Evolutionary conservation across 2,113 vertebrate species (phyloP).

Genomic region (Cygnus atratus): DNA sequence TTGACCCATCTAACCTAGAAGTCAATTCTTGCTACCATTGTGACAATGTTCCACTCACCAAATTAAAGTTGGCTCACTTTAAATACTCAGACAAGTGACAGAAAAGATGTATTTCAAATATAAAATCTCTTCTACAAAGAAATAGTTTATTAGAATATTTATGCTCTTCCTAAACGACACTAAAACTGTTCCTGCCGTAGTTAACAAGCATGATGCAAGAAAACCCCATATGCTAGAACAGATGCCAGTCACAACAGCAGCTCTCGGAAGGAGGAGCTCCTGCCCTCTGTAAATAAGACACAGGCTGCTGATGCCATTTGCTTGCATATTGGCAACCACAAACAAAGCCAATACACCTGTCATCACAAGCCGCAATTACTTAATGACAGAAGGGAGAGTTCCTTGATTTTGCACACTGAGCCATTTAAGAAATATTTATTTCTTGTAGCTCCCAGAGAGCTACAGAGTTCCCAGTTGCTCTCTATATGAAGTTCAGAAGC

Average conservation of each 20-base stretch:
- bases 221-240: accelerated
- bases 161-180: background rate
- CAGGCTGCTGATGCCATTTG: background rate
- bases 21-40: background rate
- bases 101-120: background rate
- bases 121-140: background rate
- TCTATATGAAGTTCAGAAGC: background rate
- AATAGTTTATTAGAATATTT: background rate
- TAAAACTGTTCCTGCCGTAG: background rate
- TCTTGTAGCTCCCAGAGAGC: background rate
- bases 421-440: background rate
- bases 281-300: background rate
- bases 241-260: background rate
- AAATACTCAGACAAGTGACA: background rate
- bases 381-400: background rate
- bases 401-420: background rate
- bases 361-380: background rate
- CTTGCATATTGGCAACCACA: background rate
- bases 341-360: background rate
- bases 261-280: background rate
- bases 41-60: background rate
- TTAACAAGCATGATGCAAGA: background rate
- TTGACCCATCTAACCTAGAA: background rate
- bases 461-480: background rate
- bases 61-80: background rate